Base-by-base conservation (phyloP, 30 jellyfish, hydroid and myxozoan species). In the Aurelia coerulea region DNA sequence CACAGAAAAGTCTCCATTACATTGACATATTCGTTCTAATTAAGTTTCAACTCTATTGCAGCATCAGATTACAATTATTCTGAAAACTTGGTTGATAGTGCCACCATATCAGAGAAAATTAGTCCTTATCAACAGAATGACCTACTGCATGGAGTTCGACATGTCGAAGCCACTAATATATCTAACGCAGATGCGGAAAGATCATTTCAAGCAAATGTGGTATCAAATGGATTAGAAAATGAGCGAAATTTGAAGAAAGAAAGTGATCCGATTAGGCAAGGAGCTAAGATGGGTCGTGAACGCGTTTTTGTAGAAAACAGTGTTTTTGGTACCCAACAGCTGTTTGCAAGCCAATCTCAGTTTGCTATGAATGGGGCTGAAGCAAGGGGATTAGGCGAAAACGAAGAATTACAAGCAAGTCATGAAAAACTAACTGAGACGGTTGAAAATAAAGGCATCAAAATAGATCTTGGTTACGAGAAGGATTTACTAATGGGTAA, bases 271-370 rank as follows among this genome's bases (percentile, higher is more conserved):
- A 81, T 81, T 81, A 81, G 73, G 37, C 18, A 68, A 68, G 78
- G 54, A 19, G 16, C 73, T 2, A 52, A 37, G 35, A 9, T 19
- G 59, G 34, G 16, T 35, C 84, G 56, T 15, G 66, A 59, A 5
- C 51, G 46, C 53, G 68, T 34, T 14, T 81, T 51, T n/a, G 68
- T 67, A 50, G 84, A 81, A 66, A 73, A 58, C 51, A 41, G 81
- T 64, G 78, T 81, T 19, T 81, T 81, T 53, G 84, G 84, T 31
- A 52, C 85, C 53, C 49, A 71, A 64, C 91, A 81, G 91, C 76
- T 81, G 91, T 64, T 62, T 29, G 65, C 42, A 11, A 63, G n/a
- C 51, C 74, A 76, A 58, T 23, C 32, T 13, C 35, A 56, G 62
- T 39, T 54, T 5, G 59, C 37, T 15, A 68, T 16, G 29, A 68